Evolutionary conservation across 2,888 invertebrate species (phyloP), one percentile per base, ranked within the genome.

Genomic region (Laothoe populi): DNA sequence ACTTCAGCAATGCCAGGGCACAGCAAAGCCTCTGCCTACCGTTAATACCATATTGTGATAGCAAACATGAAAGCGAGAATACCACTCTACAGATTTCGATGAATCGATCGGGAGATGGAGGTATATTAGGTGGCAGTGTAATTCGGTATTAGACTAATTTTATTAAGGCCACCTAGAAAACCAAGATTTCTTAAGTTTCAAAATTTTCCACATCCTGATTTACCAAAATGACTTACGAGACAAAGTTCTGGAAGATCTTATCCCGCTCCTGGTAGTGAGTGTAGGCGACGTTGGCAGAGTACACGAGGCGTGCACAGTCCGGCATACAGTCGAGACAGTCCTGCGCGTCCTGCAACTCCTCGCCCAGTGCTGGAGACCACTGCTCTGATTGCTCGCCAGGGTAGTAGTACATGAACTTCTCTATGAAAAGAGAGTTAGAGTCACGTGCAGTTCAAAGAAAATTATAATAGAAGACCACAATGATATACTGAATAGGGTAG

Each of bases 401-500:
- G 67, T 67, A 78, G 74, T 81, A 74, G 70, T 77, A 78, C 58
- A 76, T 60, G 16, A 87, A 77, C 72, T 85, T 87, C 63, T 86
- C 86, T 87, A 69, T 0, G 59, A 31, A 42, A 23, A 72, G 91
- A 93, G 0, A 93, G 4, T 23, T 4, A 5, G n/a, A 1, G 16
- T 16, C n/a, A 38, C 11, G 26, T 26, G 26, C n/a, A n/a, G n/a
- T n/a, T n/a, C n/a, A 31, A 31, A 31, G 7, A 4, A 31, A 31
- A 31, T 4, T 31, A n/a, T 31, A 26, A 26, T 26, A 10, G 21
- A 19, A n/a, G n/a, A n/a, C n/a, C n/a, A n/a, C n/a, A n/a, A n/a
- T n/a, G n/a, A n/a, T n/a, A n/a, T n/a, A n/a, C n/a, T n/a, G n/a
- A n/a, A n/a, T n/a, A n/a, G n/a, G n/a, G n/a, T n/a, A n/a, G n/a